These are phyloP conservation scores for Halichondria panicea DNA, from an alignment of 37 sponge, comb jelly and placozoan species.

Conservation along the genomic window DNA sequence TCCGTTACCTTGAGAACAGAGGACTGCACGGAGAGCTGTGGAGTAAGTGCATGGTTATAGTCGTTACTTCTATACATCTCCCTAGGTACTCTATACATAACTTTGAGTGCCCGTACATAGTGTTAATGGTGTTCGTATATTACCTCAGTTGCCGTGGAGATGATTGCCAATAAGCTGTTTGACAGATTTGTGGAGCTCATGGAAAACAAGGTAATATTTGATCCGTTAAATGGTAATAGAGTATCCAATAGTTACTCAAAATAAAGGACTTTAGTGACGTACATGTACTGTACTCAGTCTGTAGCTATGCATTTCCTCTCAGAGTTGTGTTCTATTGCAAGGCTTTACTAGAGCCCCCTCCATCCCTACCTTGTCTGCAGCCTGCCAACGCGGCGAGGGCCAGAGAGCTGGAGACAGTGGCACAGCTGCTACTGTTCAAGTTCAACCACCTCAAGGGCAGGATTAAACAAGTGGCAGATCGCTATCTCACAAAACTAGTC, in stretches of 20 bases:
- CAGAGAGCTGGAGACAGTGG: slow-evolving; percentile 58
- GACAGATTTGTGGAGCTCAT: slow-evolving; percentile 34
- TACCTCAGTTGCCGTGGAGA: slow-evolving; percentile 55
- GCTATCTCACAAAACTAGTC: slow-evolving; percentile 58
- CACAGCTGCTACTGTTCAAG: slow-evolving; percentile 69
- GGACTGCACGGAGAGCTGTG: slow-evolving; percentile 78
- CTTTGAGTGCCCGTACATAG: background rate
- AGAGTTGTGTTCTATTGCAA: slow-evolving; percentile 10
- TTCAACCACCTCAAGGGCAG: slow-evolving; percentile 68
- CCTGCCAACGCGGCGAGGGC: slow-evolving; percentile 36
- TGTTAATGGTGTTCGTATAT: background rate
- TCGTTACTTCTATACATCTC: background rate
- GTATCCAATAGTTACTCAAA: no score
- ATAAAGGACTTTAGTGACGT: no score
- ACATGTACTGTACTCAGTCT: no score
- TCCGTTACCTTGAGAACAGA: slow-evolving; percentile 79
- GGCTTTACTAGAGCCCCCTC: background rate
- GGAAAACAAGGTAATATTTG: slow-evolving; percentile 74
- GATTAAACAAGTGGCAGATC: slow-evolving; percentile 70
- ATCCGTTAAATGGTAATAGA: no score
- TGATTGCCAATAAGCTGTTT: slow-evolving; percentile 74
- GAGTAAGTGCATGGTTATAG: slow-evolving; percentile 22
- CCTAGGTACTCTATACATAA: background rate
- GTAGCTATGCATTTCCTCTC: no score
- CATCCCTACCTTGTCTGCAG: slow-evolving; percentile 12